phyloP scores from a whole-genome alignment of 2,888 invertebrate genomes.

The Dioctria rufipes region DNA sequence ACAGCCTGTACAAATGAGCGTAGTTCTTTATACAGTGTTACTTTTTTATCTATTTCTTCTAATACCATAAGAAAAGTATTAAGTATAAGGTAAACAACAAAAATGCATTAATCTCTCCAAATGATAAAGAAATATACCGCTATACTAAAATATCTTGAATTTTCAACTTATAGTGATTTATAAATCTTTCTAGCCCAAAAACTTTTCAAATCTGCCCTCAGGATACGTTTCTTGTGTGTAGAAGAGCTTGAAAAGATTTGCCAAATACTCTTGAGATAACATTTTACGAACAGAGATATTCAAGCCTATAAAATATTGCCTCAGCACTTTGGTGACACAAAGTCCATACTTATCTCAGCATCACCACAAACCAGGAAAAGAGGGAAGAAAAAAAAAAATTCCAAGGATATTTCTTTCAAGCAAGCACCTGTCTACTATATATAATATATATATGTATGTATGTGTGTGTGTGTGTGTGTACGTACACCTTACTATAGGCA shows the following conservation, averaged over 20 bases:
- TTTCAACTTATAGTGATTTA: too few relatives aligned
- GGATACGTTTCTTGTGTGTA: not conserved
- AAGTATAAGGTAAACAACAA: too few relatives aligned
- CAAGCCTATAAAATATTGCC: constrained; percentile 42
- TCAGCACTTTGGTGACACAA: constrained; percentile 43
- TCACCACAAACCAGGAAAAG: constrained; percentile 14
- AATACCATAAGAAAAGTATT: too few relatives aligned
- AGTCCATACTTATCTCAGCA: constrained; percentile 30
- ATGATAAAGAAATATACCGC: too few relatives aligned
- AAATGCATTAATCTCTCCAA: too few relatives aligned
- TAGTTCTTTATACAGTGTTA: too few relatives aligned
- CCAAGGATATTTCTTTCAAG: constrained; percentile 19
- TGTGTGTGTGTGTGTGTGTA: not conserved
- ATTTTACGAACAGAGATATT: constrained; percentile 33
- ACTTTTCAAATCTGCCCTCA: not conserved
- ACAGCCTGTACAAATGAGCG: too few relatives aligned
- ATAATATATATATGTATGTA: too few relatives aligned
- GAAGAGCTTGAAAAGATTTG: constrained; percentile 25
- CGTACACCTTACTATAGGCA: constrained; percentile 1
- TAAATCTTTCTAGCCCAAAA: not conserved
- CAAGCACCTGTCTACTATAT: not conserved
- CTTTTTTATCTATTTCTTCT: too few relatives aligned
- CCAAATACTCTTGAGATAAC: constrained; percentile 34
- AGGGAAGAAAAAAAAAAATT: constrained; percentile 19
- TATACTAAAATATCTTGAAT: too few relatives aligned